Evolutionary conservation across 2,888 invertebrate genomes (phyloP), one percentile per base, ranked within the genome.

Genomic region (Rhingia campestris): DNA sequence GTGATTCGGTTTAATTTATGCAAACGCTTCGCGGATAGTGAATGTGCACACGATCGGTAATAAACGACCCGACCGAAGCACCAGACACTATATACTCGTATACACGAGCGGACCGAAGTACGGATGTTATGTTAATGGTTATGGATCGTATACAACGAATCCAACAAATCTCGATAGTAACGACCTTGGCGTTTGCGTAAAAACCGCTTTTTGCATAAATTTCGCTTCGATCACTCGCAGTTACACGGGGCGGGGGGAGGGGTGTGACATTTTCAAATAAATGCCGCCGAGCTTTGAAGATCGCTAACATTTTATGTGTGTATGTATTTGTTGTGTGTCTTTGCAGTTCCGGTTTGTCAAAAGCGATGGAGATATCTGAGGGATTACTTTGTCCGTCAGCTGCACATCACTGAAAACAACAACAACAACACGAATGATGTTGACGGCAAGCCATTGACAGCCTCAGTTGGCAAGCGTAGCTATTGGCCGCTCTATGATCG

Each of bases 301-400:
- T 61, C 45, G 12, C 79, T 82, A 64, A 82, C 61, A 41, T 70
- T 45, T 66, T 37, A 30, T 39, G 39, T 47, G 39, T 77, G n/a
- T 64, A 32, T 43, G 47, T 74, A 54, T 84, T 37, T 74, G 45
- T 74, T 75, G 35, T 79, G 45, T 82, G 35, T 79, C 53, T 84
- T 86, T 86, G 56, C 82, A 87, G 87, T 86, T 82, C 79, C 86
- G 81, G 87, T 86, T 74, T 87, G 87, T 43, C 87, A 87, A 64
- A 87, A 87, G 72, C 86, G 87, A 4, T 87, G 87, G 87, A 76
- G 87, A 59, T 87, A 87, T 69, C 73, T 87, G 51, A 86, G 87
- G 59, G 87, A 87, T 59, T 87, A 87, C 58, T 87, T 87, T 75
- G 87, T 87, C 43, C 86, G 87, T 22, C 87, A 87, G 61, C 81